These are phyloP conservation scores for Leucophora obtusa DNA, from an alignment of 2,888 invertebrate genomes.

Conservation along the genomic window DNA sequence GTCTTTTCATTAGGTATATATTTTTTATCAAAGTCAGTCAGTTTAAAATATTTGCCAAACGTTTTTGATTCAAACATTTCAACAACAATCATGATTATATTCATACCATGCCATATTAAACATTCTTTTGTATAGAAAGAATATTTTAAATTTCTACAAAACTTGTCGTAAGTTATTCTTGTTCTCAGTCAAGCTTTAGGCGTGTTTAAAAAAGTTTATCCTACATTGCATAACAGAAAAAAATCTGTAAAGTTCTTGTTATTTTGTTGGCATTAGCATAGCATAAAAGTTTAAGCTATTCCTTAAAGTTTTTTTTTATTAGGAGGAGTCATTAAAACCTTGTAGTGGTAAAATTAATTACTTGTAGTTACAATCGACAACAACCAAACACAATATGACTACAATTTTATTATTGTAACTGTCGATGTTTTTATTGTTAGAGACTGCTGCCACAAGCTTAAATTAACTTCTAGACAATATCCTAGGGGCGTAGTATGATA, in stretches of 20 bases:
- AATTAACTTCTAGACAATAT: no score
- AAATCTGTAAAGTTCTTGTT: neutral
- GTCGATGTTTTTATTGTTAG: no score
- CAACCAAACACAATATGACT: conserved; percentile 73
- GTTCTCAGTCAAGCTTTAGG: neutral
- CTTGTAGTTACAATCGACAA: conserved; percentile 75
- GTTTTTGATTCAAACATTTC: conserved; percentile 15
- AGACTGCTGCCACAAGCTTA: no score
- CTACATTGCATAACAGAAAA: neutral
- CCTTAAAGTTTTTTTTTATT: conserved; percentile 29
- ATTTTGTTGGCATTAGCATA: neutral
- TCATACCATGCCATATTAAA: neutral
- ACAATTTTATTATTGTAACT: conserved; percentile 38
- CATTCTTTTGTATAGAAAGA: neutral
- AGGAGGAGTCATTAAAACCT: conserved; percentile 78
- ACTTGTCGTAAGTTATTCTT: neutral
- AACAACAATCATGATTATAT: neutral
- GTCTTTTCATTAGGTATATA: no score
- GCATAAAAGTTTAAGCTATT: neutral
- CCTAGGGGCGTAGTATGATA: no score
- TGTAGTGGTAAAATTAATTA: conserved; percentile 79
- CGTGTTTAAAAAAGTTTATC: neutral
- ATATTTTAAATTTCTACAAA: neutral
- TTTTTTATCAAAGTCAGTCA: conserved; percentile 19
- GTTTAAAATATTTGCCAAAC: conserved; percentile 13